Evolutionary conservation across 2,113 vertebrate genomes (phyloP), one percentile per base, ranked within the genome.

Genomic region (Aegotheles bennettii): DNA sequence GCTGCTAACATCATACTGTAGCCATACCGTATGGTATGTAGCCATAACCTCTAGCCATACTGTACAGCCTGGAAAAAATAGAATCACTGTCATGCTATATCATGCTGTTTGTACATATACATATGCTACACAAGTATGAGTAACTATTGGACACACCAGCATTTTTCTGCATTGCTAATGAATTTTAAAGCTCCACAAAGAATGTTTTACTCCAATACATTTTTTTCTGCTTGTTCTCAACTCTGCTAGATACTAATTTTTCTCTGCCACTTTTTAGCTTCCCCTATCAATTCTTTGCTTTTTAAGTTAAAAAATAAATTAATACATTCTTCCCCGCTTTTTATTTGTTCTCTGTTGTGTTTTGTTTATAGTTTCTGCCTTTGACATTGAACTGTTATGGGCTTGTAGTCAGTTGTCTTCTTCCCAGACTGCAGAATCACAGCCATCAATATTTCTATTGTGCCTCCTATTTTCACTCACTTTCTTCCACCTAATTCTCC

Each of bases 141-240:
- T 24, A 87, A 64, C 45, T 86, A 40, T 36, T 51, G 74, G 73
- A 43, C 10, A 43, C 18, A 35, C 9, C 16, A 63, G 16, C 17
- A 25, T 73, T 63, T 50, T 57, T 48, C 42, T 51, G 23, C 60
- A 83, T 53, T 73, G 19, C 7, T 68, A 40, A 53, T 8, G 19
- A 51, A 53, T 65, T 73, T 36, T 70, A 74, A 67, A 82, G 29
- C 13, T 67, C 16, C 50, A 38, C 11, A 31, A 86, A 36, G 4
- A 43, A 28, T 67, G 1, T 15, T 67, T 70, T 59, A 73, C 12
- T 5, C 2, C 0, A 2, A 38, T 29, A 43, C 0, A 42, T n/a
- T 86, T 89, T n/a, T 61, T 80, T 67, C 29, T 77, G 3, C 23
- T 85, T 54, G 6, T 47, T 71, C 3, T 86, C 24, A 35, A 9